These are phyloP conservation scores for Villa cingulata DNA, from an alignment of 2,888 invertebrate genomes.

Conservation along the genomic window DNA sequence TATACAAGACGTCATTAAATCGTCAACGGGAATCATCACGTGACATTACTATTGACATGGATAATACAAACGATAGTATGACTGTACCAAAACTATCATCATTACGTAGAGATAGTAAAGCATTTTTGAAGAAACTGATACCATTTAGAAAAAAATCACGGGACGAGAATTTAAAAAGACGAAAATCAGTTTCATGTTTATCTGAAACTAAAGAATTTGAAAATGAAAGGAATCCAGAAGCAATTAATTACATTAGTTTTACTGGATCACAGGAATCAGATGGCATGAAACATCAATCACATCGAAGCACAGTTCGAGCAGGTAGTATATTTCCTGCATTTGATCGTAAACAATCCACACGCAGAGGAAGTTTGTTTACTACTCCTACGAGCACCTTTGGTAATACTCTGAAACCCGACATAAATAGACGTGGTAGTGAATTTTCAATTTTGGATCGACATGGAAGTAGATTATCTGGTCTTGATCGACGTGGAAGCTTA, in stretches of 20 bases:
- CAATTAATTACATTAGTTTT: background rate
- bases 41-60: constrained; percentile 17
- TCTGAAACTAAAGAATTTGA: constrained; percentile 2
- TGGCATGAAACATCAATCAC: background rate
- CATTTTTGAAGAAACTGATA: constrained; percentile 26
- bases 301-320: background rate
- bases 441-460: constrained; percentile 24
- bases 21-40: constrained; percentile 13
- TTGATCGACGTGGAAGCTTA: constrained; percentile 35
- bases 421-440: constrained; percentile 27
- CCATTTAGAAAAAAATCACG: constrained; percentile 30
- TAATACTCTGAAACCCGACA: background rate
- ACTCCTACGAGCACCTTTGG: background rate
- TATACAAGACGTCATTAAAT: constrained; percentile 17
- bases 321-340: background rate
- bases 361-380: constrained; percentile 27
- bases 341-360: background rate
- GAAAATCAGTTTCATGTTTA: constrained; percentile 9
- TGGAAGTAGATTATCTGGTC: constrained; percentile 18
- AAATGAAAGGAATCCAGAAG: background rate
- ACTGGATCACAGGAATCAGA: background rate
- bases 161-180: constrained; percentile 19
- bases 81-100: constrained; percentile 3
- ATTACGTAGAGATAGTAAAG: constrained; percentile 16
- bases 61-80: constrained; percentile 14